Percentiles rank a stretch among this genome's conserved stretches.
These are phyloP conservation scores for Conger conger DNA, from an alignment of 2,113 vertebrate genomes.

Conservation along the genomic window DNA sequence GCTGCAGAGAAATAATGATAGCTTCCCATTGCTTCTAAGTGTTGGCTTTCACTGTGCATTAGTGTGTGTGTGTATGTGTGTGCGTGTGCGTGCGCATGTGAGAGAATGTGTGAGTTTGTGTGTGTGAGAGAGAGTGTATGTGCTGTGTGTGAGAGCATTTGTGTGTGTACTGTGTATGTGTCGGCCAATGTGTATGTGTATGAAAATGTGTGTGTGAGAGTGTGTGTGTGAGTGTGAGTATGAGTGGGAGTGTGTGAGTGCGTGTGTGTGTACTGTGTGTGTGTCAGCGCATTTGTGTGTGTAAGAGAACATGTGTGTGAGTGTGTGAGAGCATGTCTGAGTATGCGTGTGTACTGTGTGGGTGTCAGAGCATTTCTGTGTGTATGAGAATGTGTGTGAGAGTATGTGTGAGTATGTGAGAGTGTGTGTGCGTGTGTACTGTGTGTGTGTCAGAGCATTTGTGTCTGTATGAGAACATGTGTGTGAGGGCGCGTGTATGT, in stretches of 20 bases:
- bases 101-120: not conserved
- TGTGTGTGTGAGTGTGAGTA: too few relatives aligned
- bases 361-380: not conserved
- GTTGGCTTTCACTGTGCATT: not conserved
- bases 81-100: not conserved
- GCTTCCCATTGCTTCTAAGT: not conserved
- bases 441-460: too few relatives aligned
- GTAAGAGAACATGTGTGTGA: not conserved
- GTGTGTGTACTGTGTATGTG: too few relatives aligned
- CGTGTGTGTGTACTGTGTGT: too few relatives aligned
- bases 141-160: constrained; percentile 15
- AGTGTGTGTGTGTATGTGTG: not conserved
- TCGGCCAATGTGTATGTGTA: too few relatives aligned
- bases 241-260: too few relatives aligned
- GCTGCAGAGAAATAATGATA: not conserved
- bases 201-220: too few relatives aligned
- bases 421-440: too few relatives aligned
- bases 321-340: not conserved
- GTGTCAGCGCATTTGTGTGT: too few relatives aligned
- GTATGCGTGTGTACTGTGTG: not conserved
- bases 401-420: not conserved
- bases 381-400: not conserved
- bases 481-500: too few relatives aligned
- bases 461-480: too few relatives aligned
- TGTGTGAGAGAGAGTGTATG: not conserved